A percentile compares a stretch with the other conserved stretches of the same genome.
phyloP scores from a whole-genome alignment of 2,888 invertebrate genomes.

The Amphipoea lucens region DNA sequence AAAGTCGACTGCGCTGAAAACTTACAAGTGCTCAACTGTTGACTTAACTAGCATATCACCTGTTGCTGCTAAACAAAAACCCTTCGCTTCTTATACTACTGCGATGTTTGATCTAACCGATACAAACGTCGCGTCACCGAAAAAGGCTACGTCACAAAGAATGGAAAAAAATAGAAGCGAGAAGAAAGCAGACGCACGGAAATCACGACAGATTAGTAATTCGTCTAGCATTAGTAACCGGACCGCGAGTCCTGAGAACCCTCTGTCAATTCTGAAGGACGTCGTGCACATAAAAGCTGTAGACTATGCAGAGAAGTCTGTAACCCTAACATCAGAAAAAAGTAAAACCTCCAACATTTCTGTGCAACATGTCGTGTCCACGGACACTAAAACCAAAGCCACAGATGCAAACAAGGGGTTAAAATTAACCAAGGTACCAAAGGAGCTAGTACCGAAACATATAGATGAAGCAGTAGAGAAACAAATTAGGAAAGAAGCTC shows the following conservation, averaged over 20 bases:
- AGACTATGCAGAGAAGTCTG: slow-evolving; percentile 37
- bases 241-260: slow-evolving; percentile 69
- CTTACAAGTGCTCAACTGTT: slow-evolving; percentile 4
- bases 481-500: slow-evolving; percentile 41
- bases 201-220: slow-evolving; percentile 30
- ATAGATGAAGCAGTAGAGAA: slow-evolving; percentile 42
- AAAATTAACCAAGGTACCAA: slow-evolving; percentile 48
- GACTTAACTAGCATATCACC: slow-evolving; percentile 23
- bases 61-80: background rate
- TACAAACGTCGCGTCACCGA: slow-evolving; percentile 7
- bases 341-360: slow-evolving; percentile 25
- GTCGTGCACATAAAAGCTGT: slow-evolving; percentile 82
- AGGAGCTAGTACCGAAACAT: slow-evolving; percentile 41
- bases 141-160: slow-evolving; percentile 6
- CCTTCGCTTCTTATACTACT: background rate
- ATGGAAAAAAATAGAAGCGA: background rate
- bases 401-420: background rate
- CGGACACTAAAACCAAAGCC: slow-evolving; percentile 4
- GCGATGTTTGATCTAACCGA: slow-evolving; percentile 29
- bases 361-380: slow-evolving; percentile 46
- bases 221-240: slow-evolving; percentile 65
- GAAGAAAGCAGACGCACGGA: slow-evolving; percentile 22
- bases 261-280: slow-evolving; percentile 78
- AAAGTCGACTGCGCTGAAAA: background rate
- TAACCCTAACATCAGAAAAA: slow-evolving; percentile 20